A percentile compares a stretch with the other conserved stretches of the same genome.
Evolutionary conservation across 2,888 invertebrate species (phyloP).

Genomic region (Apodemia mormo): DNA sequence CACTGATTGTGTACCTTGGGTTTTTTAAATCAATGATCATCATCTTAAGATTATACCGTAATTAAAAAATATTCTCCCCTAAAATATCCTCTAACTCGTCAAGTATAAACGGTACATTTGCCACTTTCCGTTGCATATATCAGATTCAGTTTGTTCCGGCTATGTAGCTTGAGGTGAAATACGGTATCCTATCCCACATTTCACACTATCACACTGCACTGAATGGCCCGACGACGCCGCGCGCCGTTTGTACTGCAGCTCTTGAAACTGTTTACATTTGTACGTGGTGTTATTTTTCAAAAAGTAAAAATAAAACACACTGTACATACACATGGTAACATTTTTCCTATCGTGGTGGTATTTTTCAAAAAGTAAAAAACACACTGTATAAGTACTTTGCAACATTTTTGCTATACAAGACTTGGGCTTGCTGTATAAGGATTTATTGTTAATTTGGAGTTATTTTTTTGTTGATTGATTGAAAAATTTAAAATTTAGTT

Average conservation of each 20-base stretch:
- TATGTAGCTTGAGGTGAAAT: constrained; percentile 67
- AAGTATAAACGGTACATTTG: constrained; percentile 42
- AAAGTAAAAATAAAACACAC: background rate
- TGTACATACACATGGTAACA: background rate
- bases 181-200: constrained; percentile 50
- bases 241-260: background rate
- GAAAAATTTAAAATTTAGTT: too few species aligned
- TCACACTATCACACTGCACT: constrained; percentile 29
- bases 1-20: too few species aligned
- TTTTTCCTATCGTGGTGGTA: background rate
- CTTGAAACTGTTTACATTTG: constrained; percentile 3
- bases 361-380: too few species aligned
- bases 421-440: too few species aligned
- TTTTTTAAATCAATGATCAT: too few species aligned
- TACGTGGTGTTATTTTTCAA: background rate
- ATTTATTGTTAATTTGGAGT: too few species aligned
- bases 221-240: background rate
- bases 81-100: constrained; percentile 30
- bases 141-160: constrained; percentile 62
- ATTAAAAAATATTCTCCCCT: too few species aligned
- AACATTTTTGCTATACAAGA: too few species aligned
- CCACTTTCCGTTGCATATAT: constrained; percentile 64
- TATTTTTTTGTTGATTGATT: too few species aligned
- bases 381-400: too few species aligned
- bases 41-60: too few species aligned